Evolutionary conservation across 2,113 vertebrate genomes (phyloP).

Genomic region (Abramis brama): DNA sequence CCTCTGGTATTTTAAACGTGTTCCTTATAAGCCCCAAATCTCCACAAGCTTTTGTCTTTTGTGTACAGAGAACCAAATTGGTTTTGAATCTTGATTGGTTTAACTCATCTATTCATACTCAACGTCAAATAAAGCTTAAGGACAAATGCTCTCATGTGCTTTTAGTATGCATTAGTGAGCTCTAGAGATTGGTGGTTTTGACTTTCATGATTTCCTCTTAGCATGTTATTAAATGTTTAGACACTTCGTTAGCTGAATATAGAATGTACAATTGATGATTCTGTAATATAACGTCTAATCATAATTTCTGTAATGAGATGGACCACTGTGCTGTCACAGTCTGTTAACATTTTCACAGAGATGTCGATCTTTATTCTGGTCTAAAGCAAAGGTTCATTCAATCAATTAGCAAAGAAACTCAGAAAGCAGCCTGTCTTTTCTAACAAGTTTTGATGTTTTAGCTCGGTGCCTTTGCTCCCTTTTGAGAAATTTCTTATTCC

Average conservation of each 20-base stretch:
- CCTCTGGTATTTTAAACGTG: slow-evolving; percentile 43
- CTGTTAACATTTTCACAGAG: slow-evolving; percentile 7
- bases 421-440: not conserved
- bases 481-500: not conserved
- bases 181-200: not conserved
- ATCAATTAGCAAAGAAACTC: slow-evolving; percentile 14
- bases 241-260: not conserved
- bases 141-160: slow-evolving; percentile 3
- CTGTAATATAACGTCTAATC: not conserved
- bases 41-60: slow-evolving; percentile 13
- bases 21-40: slow-evolving; percentile 25
- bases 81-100: slow-evolving; percentile 5
- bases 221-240: slow-evolving; percentile 5
- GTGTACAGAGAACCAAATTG: slow-evolving; percentile 7
- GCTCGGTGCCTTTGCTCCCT: not conserved
- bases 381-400: not conserved
- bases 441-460: slow-evolving; percentile 14
- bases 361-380: slow-evolving; percentile 8
- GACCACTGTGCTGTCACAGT: slow-evolving; percentile 7
- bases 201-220: not conserved
- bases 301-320: slow-evolving; percentile 42
- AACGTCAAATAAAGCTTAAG: slow-evolving; percentile 9
- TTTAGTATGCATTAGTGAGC: not conserved
- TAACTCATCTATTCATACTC: slow-evolving; percentile 22
- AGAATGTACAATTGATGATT: not conserved